Base-by-base conservation (phyloP, 2,888 invertebrate genomes). In the Eudasyphora cyanicolor region DNA sequence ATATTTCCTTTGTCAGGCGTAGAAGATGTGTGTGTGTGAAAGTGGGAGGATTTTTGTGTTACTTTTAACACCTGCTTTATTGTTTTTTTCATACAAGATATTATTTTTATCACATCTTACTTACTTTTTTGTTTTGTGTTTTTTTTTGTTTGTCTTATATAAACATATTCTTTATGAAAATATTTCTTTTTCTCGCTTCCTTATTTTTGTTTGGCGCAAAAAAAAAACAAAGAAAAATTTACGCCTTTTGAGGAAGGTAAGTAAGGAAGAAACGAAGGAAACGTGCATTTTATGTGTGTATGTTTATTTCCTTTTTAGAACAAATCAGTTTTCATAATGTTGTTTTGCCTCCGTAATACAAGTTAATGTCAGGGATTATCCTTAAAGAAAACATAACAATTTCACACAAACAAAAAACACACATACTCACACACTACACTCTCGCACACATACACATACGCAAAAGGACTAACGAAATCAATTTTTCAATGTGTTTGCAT, bases 331-430 rank as follows among this genome's bases (percentile, higher is more conserved):
- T 81, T 84, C 67, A 67, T 67, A 76, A 76, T 73, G 21, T 74
- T 64, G 45, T 76, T 73, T 29, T 74, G 60, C 32, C 57, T 45
- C 32, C 17, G 42, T 70, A 85, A 82, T 77, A 73, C 74, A 83
- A 85, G 85, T 85, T 86, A 86, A 86, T 86, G 85, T 85, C 71
- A 38, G 35, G 79, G 86, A 86, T 86, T 85, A 86, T 86, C 85
- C 85, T 76, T 83, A 77, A 85, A 84, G 76, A 81, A 85, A 85
- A 84, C 82, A 86, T 78, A 73, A 84, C 76, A 78, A 84, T 84
- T 73, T 76, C 62, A 62, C 75, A 35, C 76, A 49, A 78, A 79
- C 74, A 54, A 32, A 4, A 32, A 49, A 35, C 24, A 69, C 74
- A 67, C 60, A 67, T 62, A 69, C 73, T 67, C 29, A 81, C 29